These are phyloP conservation scores for Barbus barbus DNA, from an alignment of 2,113 vertebrate genomes.

Conservation along the genomic window DNA sequence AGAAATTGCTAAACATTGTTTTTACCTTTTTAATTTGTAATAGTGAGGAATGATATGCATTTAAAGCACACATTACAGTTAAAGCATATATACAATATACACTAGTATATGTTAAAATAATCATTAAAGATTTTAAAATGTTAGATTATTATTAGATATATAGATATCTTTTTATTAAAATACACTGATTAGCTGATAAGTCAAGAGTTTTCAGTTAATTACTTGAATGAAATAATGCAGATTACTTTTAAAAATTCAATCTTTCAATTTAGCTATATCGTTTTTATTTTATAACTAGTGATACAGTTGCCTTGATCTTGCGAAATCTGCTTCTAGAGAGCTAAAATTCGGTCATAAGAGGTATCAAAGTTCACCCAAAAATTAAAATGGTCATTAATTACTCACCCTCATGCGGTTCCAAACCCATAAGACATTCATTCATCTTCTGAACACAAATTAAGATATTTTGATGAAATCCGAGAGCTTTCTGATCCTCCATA, in stretches of 20 bases:
- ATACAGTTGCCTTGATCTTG: background rate
- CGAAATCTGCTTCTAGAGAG: background rate
- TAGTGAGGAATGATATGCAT: background rate
- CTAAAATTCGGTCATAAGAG: background rate
- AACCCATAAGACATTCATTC: no score
- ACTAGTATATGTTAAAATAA: no score
- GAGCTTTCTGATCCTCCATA: no score
- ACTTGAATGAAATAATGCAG: background rate
- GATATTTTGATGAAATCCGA: no score
- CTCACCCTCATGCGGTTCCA: no score
- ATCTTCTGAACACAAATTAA: no score
- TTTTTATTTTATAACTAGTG: background rate
- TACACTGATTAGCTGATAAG: background rate
- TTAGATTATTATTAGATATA: no score
- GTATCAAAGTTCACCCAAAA: no score
- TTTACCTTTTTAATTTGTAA: no score
- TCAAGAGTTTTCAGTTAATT: background rate
- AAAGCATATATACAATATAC: background rate
- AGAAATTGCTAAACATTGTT: no score
- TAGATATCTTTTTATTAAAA: background rate
- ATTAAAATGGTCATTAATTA: no score
- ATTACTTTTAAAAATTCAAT: background rate
- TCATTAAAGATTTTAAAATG: background rate
- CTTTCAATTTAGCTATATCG: background rate
- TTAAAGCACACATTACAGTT: no score